Conservation (phyloP, 1,140 invertebrate genomes). For the Aphis gossypii region DNA sequence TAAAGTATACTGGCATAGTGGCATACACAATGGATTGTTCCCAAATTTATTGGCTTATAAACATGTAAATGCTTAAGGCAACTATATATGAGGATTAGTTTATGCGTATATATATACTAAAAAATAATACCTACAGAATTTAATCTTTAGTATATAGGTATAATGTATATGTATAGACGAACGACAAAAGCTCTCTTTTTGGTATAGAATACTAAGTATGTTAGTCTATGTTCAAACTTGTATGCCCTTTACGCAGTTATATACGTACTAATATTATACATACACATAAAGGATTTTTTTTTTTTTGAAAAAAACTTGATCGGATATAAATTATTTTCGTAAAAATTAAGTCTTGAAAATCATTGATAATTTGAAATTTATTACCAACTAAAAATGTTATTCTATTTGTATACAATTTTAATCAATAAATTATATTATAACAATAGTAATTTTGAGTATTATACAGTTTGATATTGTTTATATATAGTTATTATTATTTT, state of each 20-base stretch:
- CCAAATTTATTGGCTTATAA: slow-evolving; percentile 28
- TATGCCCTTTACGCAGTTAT: not conserved
- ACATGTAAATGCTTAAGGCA: slow-evolving; percentile 19
- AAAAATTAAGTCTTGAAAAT: not conserved
- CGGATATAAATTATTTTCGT: not conserved
- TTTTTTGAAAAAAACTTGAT: not conserved
- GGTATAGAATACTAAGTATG: slow-evolving; percentile 13
- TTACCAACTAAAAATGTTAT: not conserved
- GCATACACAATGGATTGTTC: not conserved
- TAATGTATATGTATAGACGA: not conserved
- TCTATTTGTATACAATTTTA: not conserved
- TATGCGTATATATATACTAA: not conserved
- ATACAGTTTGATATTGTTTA: no score
- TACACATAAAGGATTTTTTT: not conserved
- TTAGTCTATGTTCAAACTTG: not conserved
- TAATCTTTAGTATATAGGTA: not conserved
- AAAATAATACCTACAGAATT: slow-evolving; percentile 2
- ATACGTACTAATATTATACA: not conserved
- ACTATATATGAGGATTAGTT: not conserved
- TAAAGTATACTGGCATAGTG: not conserved
- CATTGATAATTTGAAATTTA: not conserved
- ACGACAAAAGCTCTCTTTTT: slow-evolving; percentile 23
- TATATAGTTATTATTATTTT: no score
- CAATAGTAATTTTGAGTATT: no score
- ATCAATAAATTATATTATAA: no score